Percentiles rank a stretch among this genome's conserved stretches.
Conservation (phyloP, 2,888 invertebrate genomes). For the Eilema sororculum region DNA sequence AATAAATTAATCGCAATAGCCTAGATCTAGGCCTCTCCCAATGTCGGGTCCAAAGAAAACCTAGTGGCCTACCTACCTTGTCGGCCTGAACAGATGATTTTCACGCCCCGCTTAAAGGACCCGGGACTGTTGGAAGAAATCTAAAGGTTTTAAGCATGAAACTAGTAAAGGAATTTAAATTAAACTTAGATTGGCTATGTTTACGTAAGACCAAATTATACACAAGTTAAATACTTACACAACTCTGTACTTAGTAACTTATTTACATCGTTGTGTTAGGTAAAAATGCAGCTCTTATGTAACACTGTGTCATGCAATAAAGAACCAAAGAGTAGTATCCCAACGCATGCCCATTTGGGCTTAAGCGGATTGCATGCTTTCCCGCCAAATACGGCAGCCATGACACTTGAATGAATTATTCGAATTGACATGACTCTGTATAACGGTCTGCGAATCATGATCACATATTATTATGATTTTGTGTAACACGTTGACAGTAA, state of each 20-base stretch:
- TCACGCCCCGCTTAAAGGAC: too few species aligned
- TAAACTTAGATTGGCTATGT: conserved; percentile 8
- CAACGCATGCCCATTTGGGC: conserved; percentile 77
- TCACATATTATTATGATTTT: conserved; percentile 67
- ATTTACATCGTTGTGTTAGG: conserved; percentile 49
- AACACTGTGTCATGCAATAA: conserved; percentile 73
- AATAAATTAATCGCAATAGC: too few species aligned
- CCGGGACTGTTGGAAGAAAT: too few species aligned
- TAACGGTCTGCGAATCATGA: conserved; percentile 62
- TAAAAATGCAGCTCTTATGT: conserved; percentile 71
- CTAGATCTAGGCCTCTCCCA: too few species aligned
- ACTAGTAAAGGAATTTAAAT: conserved; percentile 8
- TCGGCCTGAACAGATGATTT: too few species aligned
- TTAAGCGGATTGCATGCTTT: conserved; percentile 82
- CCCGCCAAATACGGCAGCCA: conserved; percentile 84
- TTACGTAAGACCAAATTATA: conserved; percentile 23
- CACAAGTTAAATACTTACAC: conserved; percentile 23
- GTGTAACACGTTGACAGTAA: conserved; percentile 46
- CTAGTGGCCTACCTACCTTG: too few species aligned
- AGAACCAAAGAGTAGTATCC: conserved; percentile 75
- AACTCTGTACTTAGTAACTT: conserved; percentile 30
- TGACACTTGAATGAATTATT: conserved; percentile 85
- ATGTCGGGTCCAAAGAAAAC: too few species aligned
- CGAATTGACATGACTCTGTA: conserved; percentile 75
- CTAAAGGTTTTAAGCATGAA: background rate